phyloP scores from a whole-genome alignment of 2,888 invertebrate species.

The Caradrina kadenii region DNA sequence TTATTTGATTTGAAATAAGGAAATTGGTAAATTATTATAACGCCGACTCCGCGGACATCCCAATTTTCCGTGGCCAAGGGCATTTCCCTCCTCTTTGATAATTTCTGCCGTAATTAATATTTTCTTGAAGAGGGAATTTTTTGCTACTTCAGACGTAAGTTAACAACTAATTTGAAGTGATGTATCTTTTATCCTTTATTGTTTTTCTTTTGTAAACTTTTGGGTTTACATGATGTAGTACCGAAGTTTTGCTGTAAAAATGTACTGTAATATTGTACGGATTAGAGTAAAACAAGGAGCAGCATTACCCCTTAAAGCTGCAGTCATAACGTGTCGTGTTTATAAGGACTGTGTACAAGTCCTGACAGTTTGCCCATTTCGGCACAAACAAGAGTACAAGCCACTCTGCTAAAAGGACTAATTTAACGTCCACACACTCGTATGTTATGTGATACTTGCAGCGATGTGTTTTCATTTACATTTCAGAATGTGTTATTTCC shows the following conservation, averaged over 20 bases:
- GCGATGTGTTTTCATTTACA: conserved; percentile 20
- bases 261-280: background rate
- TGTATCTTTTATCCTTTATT: conserved; percentile 34
- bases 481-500: background rate
- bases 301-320: background rate
- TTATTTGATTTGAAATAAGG: conserved; percentile 57
- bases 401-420: conserved; percentile 44
- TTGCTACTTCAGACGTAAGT: conserved; percentile 41
- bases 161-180: conserved; percentile 43
- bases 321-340: conserved; percentile 36
- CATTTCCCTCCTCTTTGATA: conserved; percentile 51
- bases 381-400: conserved; percentile 3
- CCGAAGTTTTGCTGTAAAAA: conserved; percentile 27
- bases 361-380: conserved; percentile 33
- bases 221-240: conserved; percentile 15
- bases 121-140: conserved; percentile 31
- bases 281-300: conserved; percentile 9
- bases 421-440: conserved; percentile 19
- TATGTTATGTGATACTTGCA: background rate
- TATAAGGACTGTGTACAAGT: conserved; percentile 14
- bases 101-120: conserved; percentile 58
- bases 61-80: conserved; percentile 48
- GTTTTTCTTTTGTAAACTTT: conserved; percentile 27
- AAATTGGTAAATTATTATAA: conserved; percentile 50
- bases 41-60: conserved; percentile 25